These are phyloP conservation scores for Ciconia stormi DNA, from an alignment of 2,113 vertebrate species.

Conservation along the genomic window DNA sequence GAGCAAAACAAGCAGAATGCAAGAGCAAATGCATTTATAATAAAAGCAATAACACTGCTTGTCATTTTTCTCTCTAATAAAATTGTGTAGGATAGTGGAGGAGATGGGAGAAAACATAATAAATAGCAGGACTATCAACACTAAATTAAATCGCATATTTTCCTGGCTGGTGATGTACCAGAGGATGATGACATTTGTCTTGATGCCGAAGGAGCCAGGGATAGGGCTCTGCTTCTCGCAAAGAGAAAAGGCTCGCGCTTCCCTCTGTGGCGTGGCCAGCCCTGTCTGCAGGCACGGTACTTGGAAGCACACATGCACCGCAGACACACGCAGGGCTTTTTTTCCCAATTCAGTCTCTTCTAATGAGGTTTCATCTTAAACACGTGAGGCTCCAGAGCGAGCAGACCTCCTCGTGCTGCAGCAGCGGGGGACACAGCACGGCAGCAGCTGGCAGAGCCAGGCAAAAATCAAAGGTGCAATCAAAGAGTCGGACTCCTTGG, in stretches of 20 bases:
- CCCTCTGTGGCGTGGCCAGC: neutral
- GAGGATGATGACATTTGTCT: neutral
- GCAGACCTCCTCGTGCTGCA: accelerated
- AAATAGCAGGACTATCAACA: constrained; percentile 58
- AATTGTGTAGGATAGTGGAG: constrained; percentile 48
- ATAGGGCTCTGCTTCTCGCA: neutral
- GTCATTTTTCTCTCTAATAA: constrained; percentile 72
- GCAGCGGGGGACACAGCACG: neutral
- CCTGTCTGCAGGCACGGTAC: neutral
- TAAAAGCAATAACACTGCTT: constrained; percentile 69
- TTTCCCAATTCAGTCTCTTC: neutral
- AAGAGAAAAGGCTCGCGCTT: neutral
- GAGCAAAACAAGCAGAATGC: neutral
- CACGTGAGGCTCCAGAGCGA: accelerated
- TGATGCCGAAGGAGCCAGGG: neutral
- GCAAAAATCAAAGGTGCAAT: neutral
- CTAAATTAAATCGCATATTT: constrained; percentile 55
- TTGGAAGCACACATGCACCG: neutral
- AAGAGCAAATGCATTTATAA: constrained; percentile 70
- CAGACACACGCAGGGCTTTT: neutral
- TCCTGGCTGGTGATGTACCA: constrained; percentile 49
- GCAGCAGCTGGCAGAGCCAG: neutral
- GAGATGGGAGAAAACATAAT: constrained; percentile 44
- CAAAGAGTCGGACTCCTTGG: neutral
- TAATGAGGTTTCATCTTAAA: neutral